Conservation (phyloP, 1,140 invertebrate genomes). For the Drosophila neocordata region DNA sequence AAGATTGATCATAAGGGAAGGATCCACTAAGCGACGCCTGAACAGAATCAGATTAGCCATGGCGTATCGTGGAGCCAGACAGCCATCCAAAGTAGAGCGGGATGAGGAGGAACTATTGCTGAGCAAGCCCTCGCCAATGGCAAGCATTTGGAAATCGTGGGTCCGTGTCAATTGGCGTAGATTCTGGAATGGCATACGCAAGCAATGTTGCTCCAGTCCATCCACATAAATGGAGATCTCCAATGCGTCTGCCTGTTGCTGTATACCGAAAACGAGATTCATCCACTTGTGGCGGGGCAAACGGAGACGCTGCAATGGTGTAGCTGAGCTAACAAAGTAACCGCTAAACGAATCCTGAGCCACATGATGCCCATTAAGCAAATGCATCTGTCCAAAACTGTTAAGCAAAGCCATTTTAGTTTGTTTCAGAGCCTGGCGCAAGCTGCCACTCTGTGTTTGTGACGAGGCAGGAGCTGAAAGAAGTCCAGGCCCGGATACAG, state of each 20-base stretch:
- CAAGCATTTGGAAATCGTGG: conserved; percentile 69
- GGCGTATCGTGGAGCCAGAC: conserved; percentile 45
- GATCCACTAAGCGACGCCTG: conserved; percentile 51
- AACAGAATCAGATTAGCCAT: conserved; percentile 75
- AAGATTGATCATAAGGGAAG: conserved; percentile 59
- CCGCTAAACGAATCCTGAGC: conserved; percentile 25
- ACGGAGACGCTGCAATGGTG: conserved; percentile 59
- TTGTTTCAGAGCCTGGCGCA: conserved; percentile 72
- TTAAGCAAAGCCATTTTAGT: conserved; percentile 74
- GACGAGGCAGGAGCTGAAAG: not conserved
- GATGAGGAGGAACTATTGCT: conserved; percentile 50
- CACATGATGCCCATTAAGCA: conserved; percentile 61
- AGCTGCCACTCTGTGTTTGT: conserved; percentile 37
- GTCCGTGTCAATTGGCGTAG: conserved; percentile 42
- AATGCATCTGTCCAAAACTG: conserved; percentile 76
- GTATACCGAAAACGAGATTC: conserved; percentile 67
- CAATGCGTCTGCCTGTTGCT: conserved; percentile 51
- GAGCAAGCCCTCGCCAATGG: conserved; percentile 62
- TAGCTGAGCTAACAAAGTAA: conserved; percentile 54
- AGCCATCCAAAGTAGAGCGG: conserved; percentile 58
- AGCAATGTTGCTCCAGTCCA: conserved; percentile 66
- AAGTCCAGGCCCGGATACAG: conserved; percentile 5
- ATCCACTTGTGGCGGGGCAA: conserved; percentile 72
- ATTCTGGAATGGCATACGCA: conserved; percentile 60
- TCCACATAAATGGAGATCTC: conserved; percentile 63